Conservation (phyloP, 2,113 vertebrate species). For the Dasyprocta punctata region DNA sequence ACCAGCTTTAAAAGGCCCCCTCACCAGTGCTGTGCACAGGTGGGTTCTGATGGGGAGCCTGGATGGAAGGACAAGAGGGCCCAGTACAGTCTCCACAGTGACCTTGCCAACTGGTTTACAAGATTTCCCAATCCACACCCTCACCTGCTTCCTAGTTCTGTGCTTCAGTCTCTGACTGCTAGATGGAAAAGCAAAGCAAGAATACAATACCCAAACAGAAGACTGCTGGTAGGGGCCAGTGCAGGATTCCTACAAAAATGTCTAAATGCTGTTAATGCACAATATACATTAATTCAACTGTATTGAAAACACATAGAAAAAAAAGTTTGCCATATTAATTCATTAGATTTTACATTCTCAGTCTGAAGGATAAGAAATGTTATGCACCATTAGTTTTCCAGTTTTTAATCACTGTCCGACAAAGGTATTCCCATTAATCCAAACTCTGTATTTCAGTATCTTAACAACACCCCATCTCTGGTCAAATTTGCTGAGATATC, state of each 20-base stretch:
- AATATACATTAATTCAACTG: neutral
- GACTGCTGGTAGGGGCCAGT: neutral
- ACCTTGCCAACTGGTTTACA: neutral
- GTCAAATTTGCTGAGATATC: neutral
- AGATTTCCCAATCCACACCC: neutral
- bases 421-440: neutral
- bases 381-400: neutral
- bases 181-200: neutral
- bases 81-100: no score
- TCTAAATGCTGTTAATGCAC: neutral
- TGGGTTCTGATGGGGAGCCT: neutral
- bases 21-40: neutral
- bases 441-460: neutral
- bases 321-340: neutral
- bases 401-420: neutral
- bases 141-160: neutral
- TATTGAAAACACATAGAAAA: neutral
- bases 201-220: neutral
- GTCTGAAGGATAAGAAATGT: conserved; percentile 16
- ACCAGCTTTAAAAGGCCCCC: neutral
- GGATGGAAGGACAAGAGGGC: neutral
- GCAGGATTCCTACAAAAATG: neutral
- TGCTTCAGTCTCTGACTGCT: neutral
- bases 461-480: neutral
- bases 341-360: conserved; percentile 10